A percentile compares a stretch with the other conserved stretches of the same genome.
phyloP scores from a whole-genome alignment of 2,888 invertebrate species.

The Eledona agricola region DNA sequence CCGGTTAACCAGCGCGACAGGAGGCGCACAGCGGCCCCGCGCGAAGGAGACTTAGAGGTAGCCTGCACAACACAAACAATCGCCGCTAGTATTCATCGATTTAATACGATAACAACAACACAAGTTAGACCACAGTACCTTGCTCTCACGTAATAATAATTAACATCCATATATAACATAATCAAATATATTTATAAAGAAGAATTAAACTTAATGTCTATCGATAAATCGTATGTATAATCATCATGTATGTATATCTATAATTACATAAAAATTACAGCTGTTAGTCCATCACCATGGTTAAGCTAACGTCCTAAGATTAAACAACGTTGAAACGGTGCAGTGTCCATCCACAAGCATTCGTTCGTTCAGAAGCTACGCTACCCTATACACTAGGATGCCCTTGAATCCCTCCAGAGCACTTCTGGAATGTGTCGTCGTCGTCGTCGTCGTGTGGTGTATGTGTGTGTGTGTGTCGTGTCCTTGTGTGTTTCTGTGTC shows the following conservation, averaged over 20 bases:
- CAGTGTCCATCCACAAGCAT: slow-evolving; percentile 25
- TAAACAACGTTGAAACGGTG: slow-evolving; percentile 34
- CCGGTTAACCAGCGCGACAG: slow-evolving; percentile 47
- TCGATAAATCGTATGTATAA: slow-evolving; percentile 50
- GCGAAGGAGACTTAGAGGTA: slow-evolving; percentile 56
- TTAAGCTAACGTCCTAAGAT: slow-evolving; percentile 54
- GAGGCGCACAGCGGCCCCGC: slow-evolving; percentile 52
- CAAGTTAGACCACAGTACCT: slow-evolving; percentile 59
- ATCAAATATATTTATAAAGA: slow-evolving; percentile 52
- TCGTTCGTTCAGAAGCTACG: slow-evolving; percentile 45
- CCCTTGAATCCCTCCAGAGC: slow-evolving; percentile 65
- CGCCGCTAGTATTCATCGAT: slow-evolving; percentile 51
- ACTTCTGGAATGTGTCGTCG: slow-evolving; percentile 62
- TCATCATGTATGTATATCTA: slow-evolving; percentile 49
- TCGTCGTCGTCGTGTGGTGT: slow-evolving; percentile 5
- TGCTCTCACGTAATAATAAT: slow-evolving; percentile 54
- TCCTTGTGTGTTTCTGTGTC: slow-evolving; percentile 9
- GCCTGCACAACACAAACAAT: slow-evolving; percentile 56
- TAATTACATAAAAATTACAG: slow-evolving; percentile 60
- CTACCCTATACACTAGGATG: slow-evolving; percentile 59
- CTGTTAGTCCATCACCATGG: slow-evolving; percentile 63
- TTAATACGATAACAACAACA: slow-evolving; percentile 55
- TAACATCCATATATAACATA: slow-evolving; percentile 51
- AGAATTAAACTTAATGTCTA: slow-evolving; percentile 57
- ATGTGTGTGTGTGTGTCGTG: slow-evolving; percentile 24